Evolutionary conservation across 37 sponge, comb jelly and placozoan species (phyloP).

Genomic region (Hormiphora californensis): DNA sequence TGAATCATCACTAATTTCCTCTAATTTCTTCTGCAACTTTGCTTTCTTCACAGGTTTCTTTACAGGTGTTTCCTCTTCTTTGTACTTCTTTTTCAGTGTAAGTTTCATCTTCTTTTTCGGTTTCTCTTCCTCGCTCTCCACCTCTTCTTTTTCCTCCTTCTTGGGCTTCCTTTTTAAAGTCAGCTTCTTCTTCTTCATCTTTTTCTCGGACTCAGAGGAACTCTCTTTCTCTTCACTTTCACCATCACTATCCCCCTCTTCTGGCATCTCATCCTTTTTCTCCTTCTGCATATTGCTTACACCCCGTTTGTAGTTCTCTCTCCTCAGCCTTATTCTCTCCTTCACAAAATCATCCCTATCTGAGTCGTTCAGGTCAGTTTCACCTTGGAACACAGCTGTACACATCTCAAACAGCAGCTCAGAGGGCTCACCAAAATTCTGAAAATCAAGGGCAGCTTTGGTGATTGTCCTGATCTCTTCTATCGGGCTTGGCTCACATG

Average conservation of each 20-base stretch:
- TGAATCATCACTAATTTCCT: too few relatives aligned
- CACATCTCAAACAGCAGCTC: slow-evolving; percentile 11
- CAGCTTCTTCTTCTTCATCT: too few relatives aligned
- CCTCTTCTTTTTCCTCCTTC: not conserved
- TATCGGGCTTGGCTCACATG: not conserved
- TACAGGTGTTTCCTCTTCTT: not conserved
- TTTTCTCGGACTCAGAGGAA: not conserved
- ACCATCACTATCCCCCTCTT: not conserved
- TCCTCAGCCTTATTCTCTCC: not conserved
- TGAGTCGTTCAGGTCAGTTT: slow-evolving; percentile 30
- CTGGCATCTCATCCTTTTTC: not conserved
- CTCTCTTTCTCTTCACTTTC: not conserved
- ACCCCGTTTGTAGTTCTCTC: not conserved
- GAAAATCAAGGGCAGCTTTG: slow-evolving; percentile 45
- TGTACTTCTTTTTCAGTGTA: not conserved
- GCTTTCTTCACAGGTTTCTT: too few relatives aligned
- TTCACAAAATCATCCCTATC: slow-evolving; percentile 38
- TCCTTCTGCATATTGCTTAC: not conserved
- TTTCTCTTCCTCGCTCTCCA: not conserved
- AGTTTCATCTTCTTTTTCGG: not conserved
- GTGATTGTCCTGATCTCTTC: not conserved
- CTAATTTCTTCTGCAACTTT: too few relatives aligned
- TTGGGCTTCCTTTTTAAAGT: not conserved
- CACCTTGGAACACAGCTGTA: not conserved
- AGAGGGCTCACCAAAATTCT: slow-evolving; percentile 21